Conservation (phyloP, 2,888 invertebrate genomes). For the Leucophora obtusa region DNA sequence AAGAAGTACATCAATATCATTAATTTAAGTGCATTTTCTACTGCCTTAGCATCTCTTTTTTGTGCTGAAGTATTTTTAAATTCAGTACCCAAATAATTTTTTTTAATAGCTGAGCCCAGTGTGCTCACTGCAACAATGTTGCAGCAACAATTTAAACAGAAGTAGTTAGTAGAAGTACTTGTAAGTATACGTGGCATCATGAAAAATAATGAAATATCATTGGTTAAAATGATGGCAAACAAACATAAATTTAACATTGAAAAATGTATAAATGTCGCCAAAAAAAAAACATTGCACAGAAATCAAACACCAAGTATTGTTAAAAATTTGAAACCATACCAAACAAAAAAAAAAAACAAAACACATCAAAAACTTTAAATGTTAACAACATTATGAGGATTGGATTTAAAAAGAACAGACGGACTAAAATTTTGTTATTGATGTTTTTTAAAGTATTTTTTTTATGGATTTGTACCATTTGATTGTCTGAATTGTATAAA, state of each 20-base stretch:
- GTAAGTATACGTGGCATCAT: slow-evolving; percentile 6
- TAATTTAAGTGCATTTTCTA: too few relatives aligned
- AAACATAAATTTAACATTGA: slow-evolving; percentile 43
- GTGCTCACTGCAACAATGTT: neutral
- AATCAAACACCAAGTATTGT: slow-evolving; percentile 5
- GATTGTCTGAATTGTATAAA: slow-evolving; percentile 35
- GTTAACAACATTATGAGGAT: neutral
- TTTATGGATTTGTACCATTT: slow-evolving; percentile 40
- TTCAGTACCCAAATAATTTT: too few relatives aligned
- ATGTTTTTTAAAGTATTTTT: neutral
- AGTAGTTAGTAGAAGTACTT: neutral
- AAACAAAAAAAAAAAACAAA: neutral
- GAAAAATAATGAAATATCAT: slow-evolving; percentile 1
- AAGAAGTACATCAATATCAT: too few relatives aligned
- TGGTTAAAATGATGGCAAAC: neutral
- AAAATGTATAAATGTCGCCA: slow-evolving; percentile 4
- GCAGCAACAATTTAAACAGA: slow-evolving; percentile 16
- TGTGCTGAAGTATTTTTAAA: too few relatives aligned
- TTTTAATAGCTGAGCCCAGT: neutral
- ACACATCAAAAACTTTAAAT: neutral
- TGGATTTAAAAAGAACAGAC: neutral
- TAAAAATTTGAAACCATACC: slow-evolving; percentile 5
- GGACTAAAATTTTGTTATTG: neutral
- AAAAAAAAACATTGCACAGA: slow-evolving; percentile 8
- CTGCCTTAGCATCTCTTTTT: too few relatives aligned